A percentile compares a stretch with the other conserved stretches of the same genome.
Evolutionary conservation across 2,797 vertebrate species (phyloP).

Genomic region (Brachyrhaphis roseni): DNA sequence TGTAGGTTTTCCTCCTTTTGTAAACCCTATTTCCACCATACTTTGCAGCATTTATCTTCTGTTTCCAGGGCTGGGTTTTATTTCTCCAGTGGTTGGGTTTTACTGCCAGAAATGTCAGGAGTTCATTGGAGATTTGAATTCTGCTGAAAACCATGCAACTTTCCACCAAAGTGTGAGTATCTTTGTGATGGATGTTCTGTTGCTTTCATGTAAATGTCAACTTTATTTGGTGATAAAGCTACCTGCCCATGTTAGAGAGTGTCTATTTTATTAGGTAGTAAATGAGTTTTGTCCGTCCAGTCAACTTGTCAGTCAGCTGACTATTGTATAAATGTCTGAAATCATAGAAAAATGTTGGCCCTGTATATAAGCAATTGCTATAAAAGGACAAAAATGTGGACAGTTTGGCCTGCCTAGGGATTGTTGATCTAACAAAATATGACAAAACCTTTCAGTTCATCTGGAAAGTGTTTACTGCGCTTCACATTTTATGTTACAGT

Average conservation of each 20-base stretch:
- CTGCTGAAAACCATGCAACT: slow-evolving; percentile 86
- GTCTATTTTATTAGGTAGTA: no score
- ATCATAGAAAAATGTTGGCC: background rate
- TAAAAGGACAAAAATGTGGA: background rate
- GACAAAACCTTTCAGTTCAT: background rate
- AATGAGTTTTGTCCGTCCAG: background rate
- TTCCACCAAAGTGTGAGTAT: slow-evolving; percentile 80
- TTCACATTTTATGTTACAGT: background rate
- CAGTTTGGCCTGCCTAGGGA: background rate
- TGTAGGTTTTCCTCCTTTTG: background rate
- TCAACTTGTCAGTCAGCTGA: background rate
- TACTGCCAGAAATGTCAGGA: slow-evolving; percentile 95
- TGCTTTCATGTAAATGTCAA: background rate
- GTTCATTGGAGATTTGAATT: slow-evolving; percentile 89
- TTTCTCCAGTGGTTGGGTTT: slow-evolving; percentile 91
- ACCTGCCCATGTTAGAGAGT: background rate
- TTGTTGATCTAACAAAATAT: background rate
- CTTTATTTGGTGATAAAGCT: background rate
- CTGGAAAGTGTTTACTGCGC: background rate
- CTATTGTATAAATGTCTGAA: background rate
- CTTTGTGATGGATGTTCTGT: background rate
- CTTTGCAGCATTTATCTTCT: background rate
- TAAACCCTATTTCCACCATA: accelerated
- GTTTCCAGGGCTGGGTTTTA: slow-evolving; percentile 85
- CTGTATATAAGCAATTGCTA: background rate